Base-by-base conservation (phyloP, 2,113 vertebrate genomes). In the Misgurnus anguillicaudatus region DNA sequence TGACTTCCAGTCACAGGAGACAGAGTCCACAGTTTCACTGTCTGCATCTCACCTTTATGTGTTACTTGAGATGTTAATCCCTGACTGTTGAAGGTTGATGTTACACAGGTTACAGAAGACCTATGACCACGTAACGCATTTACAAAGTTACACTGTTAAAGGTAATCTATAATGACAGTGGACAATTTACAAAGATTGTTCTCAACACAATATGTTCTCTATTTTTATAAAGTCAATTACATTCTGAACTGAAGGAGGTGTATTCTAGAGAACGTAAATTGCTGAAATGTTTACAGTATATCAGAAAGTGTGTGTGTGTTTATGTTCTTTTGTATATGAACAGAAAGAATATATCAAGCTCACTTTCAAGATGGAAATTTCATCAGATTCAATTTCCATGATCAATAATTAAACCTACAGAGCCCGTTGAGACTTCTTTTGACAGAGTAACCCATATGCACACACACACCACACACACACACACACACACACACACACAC, bases 391-490 rank as follows among this genome's bases (percentile, higher is more conserved):
- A 86, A 93, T 94, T 96, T 96, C 93, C 93, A 94, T 87, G 88
- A 94, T 95, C 83, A 95, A 95, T 96, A 94, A 95, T 96, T 95
- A 94, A 96, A 91, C 93, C 91, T 92, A 93, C 89, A 89, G 87
- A 90, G 86, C 85, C 83, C 76, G 66, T 73, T 2, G 14, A 90
- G 87, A 85, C 88, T 55, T 85, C 87, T 78, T 90, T 88, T 86
- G 83, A 73, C 83, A 79, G 75, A 79, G 55, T 80, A 88, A 83
- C 80, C 66, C 60, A 39, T 62, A 31, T 31, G 24, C 24, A 31
- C 24, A 31, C 24, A 67, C 11, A 3, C 69, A 72, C n/a, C n/a
- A 11, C n/a, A 70, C 31, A 74, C 66, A 80, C 10, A 6, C 45
- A 80, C 83, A 21, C 58, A 0, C 8, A 75, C 60, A 69, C 58